Evolutionary conservation across 2,888 invertebrate species (phyloP).

Genomic region (Gari tellinella): DNA sequence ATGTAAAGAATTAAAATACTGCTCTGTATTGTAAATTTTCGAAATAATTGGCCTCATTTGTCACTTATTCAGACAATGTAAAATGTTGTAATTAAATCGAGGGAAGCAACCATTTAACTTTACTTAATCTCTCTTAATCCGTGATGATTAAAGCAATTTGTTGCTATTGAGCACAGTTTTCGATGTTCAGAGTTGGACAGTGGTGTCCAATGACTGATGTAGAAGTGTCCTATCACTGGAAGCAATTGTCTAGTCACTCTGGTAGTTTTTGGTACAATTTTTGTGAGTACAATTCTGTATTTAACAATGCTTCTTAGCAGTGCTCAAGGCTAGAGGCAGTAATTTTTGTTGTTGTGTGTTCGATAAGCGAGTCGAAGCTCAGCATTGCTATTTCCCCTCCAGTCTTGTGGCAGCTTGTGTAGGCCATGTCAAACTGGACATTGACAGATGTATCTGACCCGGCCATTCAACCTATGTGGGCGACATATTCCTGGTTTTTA

Average conservation of each 20-base stretch:
- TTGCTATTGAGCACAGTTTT: not conserved
- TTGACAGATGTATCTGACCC: not conserved
- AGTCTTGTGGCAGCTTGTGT: not conserved
- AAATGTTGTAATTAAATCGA: too few species aligned
- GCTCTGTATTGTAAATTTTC: too few species aligned
- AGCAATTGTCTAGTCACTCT: not conserved
- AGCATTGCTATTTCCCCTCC: not conserved
- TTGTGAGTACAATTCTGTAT: not conserved
- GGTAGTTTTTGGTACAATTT: too few species aligned
- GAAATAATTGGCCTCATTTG: too few species aligned
- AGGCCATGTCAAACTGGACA: not conserved
- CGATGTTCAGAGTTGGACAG: not conserved
- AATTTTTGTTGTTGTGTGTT: not conserved
- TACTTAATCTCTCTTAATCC: too few species aligned
- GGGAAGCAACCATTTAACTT: too few species aligned
- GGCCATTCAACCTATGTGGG: too few species aligned
- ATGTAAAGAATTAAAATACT: too few species aligned
- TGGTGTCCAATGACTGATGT: not conserved
- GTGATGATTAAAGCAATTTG: too few species aligned
- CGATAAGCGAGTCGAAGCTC: not conserved
- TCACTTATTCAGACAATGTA: too few species aligned
- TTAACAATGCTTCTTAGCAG: not conserved
- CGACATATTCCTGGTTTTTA: too few species aligned
- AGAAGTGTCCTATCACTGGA: not conserved
- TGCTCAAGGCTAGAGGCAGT: not conserved